Conservation (phyloP, 2,888 invertebrate species). For the Eumerus sabulonum region DNA sequence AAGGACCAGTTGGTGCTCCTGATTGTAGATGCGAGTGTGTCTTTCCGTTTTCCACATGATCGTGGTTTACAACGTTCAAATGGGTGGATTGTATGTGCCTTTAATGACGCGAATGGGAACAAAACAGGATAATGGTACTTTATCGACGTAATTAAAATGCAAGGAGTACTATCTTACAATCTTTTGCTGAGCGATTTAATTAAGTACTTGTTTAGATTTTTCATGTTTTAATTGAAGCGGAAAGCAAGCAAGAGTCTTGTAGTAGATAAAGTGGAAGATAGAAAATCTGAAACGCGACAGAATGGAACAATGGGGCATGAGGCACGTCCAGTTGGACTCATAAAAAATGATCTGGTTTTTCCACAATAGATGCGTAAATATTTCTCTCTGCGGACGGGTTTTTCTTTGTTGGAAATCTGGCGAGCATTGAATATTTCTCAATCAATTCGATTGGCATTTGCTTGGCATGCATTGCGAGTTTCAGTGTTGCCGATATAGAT, state of each 20-base stretch:
- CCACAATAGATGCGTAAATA: slow-evolving; percentile 36
- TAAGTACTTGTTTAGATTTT: slow-evolving; percentile 3
- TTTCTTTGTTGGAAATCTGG: slow-evolving; percentile 21
- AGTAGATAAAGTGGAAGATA: not conserved
- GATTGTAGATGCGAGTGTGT: slow-evolving; percentile 10
- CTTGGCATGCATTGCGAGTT: not conserved
- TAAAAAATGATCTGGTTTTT: slow-evolving; percentile 50
- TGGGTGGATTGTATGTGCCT: slow-evolving; percentile 10
- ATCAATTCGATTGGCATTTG: slow-evolving; percentile 38
- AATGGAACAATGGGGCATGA: no score
- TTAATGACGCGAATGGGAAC: not conserved
- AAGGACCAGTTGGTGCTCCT: slow-evolving; percentile 37
- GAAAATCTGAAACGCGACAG: slow-evolving; percentile 33
- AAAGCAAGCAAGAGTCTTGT: slow-evolving; percentile 28
- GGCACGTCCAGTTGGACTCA: not conserved
- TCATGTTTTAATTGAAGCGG: slow-evolving; percentile 21
- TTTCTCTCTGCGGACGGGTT: slow-evolving; percentile 46
- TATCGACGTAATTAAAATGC: slow-evolving; percentile 2
- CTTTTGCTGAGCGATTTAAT: slow-evolving; percentile 4
- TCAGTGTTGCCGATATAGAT: slow-evolving; percentile 5
- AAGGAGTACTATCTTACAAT: slow-evolving; percentile 13
- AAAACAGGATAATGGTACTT: no score
- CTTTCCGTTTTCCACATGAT: not conserved
- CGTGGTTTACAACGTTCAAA: slow-evolving; percentile 20
- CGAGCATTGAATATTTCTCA: slow-evolving; percentile 32